Base-by-base conservation (phyloP, 2,888 invertebrate genomes). In the Eupithecia vulgata region DNA sequence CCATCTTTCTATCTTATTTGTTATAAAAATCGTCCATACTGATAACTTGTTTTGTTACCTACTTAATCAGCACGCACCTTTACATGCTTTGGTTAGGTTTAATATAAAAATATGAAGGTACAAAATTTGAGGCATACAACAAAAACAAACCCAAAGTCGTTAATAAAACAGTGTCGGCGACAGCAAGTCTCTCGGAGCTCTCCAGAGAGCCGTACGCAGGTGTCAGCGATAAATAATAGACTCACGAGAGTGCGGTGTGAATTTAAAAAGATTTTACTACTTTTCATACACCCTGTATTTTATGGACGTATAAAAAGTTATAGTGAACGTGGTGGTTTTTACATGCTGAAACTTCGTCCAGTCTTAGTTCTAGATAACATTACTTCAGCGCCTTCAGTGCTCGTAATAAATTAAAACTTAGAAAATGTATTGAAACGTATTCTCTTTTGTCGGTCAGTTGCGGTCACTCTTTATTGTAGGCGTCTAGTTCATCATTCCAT, bases 91-190 rank as follows among this genome's bases (percentile, higher is more conserved):
- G n/a, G n/a, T n/a, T n/a, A n/a, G n/a, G n/a, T n/a, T n/a, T 35
- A 64, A 64, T 21, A 34, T n/a, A 34, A 37, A 64, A 37, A 64
- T 35, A 34, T 35, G n/a, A 37, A n/a, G n/a, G 37, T 35, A 64
- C 40, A 37, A 65, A 65, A 25, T 65, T 64, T 64, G 21, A 64
- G 37, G 10, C 37, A 65, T 40, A 37, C 12, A 40, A 64, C 65
- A 72, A 77, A 79, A 40, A 64, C 65, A 72, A 77, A 79, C 73
- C 78, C 76, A 68, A 64, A 79, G 79, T 86, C 86, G 87, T 90
- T 88, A 88, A 90, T 90, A 89, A 87, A 81, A 79, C 77, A 81
- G 83, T 90, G 88, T 86, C 87, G 83, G 75, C 77, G 82, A 84
- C 89, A 88, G 82, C 81, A 65, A 62, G 68, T 61, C 71, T 71